Conservation (phyloP, 2,113 vertebrate genomes). For the Geothlypis trichas region DNA sequence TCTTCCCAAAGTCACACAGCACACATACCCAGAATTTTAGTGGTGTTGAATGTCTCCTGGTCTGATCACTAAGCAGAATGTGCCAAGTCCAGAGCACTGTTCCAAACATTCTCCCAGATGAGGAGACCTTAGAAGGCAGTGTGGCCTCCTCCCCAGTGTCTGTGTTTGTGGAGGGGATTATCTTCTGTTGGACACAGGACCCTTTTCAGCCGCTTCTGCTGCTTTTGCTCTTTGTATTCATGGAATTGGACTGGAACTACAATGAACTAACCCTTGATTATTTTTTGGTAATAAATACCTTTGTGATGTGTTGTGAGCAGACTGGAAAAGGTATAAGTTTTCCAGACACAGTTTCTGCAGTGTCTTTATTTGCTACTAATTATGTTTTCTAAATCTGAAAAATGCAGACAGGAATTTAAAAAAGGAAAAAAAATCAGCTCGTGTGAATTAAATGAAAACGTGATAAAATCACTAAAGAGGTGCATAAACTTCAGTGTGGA, state of each 20-base stretch:
- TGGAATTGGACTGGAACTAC: not conserved
- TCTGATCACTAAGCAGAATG: not conserved
- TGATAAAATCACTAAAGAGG: not conserved
- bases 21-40: not conserved
- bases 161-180: not conserved
- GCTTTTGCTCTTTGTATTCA: not conserved
- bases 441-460: not conserved
- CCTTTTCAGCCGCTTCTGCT: not conserved
- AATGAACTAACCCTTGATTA: not conserved
- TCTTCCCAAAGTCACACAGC: not conserved
- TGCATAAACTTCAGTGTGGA: not conserved
- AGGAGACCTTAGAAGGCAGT: not conserved
- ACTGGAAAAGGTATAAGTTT: not conserved
- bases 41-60: not conserved
- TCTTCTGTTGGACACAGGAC: not conserved
- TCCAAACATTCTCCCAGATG: fast-evolving
- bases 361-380: not conserved
- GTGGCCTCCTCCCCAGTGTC: not conserved
- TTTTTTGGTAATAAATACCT: not conserved
- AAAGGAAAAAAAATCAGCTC: not conserved
- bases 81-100: not conserved
- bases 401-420: not conserved
- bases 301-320: not conserved
- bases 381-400: not conserved
- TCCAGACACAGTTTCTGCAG: not conserved